Conservation (phyloP, 2,797 vertebrate species). For the Ctenochaetus hawaiiensis region DNA sequence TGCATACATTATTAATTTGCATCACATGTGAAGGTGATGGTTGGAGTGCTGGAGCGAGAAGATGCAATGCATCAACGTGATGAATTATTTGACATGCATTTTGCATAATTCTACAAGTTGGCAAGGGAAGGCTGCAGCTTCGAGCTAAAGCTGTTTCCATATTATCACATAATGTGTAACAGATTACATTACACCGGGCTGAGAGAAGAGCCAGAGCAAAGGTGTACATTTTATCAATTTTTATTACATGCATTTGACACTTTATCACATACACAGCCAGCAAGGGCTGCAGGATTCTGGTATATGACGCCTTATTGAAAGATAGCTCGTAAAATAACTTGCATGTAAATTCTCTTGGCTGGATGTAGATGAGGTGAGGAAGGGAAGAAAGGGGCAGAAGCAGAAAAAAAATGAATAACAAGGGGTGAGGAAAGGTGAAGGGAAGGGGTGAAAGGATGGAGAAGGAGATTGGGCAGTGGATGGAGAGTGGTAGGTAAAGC, state of each 20-base stretch:
- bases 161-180: slow-evolving; percentile 62
- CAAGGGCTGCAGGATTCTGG: slow-evolving; percentile 29
- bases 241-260: slow-evolving; percentile 60
- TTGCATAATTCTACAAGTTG: slow-evolving; percentile 67
- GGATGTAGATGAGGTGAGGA: slow-evolving; percentile 3
- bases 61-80: slow-evolving; percentile 60
- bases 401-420: slow-evolving; percentile 2
- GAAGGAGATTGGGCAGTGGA: slow-evolving; percentile 22
- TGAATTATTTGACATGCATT: slow-evolving; percentile 68
- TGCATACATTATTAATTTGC: slow-evolving; percentile 60
- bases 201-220: slow-evolving; percentile 40
- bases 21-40: slow-evolving; percentile 38
- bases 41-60: slow-evolving; percentile 40
- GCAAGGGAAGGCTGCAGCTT: slow-evolving; percentile 51
- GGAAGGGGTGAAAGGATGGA: background rate
- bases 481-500: slow-evolving; percentile 50
- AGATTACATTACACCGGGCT: slow-evolving; percentile 59
- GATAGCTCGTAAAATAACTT: slow-evolving; percentile 26
- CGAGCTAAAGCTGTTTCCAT: slow-evolving; percentile 60
- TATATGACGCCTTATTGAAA: slow-evolving; percentile 45
- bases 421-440: slow-evolving; percentile 11
- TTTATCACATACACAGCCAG: slow-evolving; percentile 33
- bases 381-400: background rate
- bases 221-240: slow-evolving; percentile 55
- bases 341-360: slow-evolving; percentile 23